phyloP scores from a whole-genome alignment of 2,888 invertebrate species.

The Oxystoma pomonae region DNA sequence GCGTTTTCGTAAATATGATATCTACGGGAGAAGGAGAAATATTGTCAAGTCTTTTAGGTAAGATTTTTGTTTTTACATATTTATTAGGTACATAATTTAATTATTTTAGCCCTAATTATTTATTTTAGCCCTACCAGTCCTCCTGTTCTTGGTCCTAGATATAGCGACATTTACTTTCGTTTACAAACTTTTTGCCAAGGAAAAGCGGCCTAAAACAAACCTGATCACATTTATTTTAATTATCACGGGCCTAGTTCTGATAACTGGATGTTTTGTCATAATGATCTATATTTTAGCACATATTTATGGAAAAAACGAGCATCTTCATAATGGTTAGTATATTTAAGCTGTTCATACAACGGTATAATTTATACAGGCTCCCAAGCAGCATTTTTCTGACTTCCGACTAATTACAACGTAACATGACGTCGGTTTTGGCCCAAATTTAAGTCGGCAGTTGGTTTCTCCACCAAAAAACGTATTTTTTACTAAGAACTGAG shows the following conservation, averaged over 20 bases:
- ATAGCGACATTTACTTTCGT: conserved; percentile 30
- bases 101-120: too few relatives aligned
- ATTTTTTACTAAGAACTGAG: too few relatives aligned
- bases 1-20: conserved; percentile 43
- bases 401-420: too few relatives aligned
- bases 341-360: too few relatives aligned
- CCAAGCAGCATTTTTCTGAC: too few relatives aligned
- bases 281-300: conserved; percentile 36
- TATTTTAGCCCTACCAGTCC: conserved; percentile 29
- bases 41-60: conserved; percentile 28
- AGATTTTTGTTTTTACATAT: neutral
- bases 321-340: conserved; percentile 46
- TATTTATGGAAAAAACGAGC: conserved; percentile 33
- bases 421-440: too few relatives aligned
- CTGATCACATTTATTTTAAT: conserved; percentile 32
- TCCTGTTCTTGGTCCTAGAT: conserved; percentile 36
- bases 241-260: conserved; percentile 24
- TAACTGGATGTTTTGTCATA: conserved; percentile 30
- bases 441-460: too few relatives aligned
- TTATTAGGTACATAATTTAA: too few relatives aligned
- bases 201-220: conserved; percentile 30
- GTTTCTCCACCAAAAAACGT: too few relatives aligned
- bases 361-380: too few relatives aligned
- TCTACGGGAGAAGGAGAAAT: conserved; percentile 40
- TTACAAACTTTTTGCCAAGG: conserved; percentile 32